Evolutionary conservation across 2,797 vertebrate species (phyloP).

Genomic region (Champsocephalus gunnari): DNA sequence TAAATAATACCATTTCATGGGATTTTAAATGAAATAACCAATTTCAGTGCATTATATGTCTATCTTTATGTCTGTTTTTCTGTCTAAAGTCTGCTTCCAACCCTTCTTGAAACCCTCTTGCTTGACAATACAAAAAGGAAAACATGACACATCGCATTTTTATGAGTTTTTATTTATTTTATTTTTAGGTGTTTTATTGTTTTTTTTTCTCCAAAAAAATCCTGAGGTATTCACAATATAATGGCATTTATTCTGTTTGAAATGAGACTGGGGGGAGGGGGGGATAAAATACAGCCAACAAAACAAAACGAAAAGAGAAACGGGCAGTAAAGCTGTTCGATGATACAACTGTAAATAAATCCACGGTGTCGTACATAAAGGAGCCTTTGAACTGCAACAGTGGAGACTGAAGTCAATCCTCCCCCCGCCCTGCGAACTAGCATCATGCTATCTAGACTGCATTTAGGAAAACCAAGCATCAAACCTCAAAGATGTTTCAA

Average conservation of each 20-base stretch:
- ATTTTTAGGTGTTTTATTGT: conserved; percentile 84
- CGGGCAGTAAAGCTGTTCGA: conserved; percentile 71
- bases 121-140: background rate
- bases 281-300: conserved; percentile 63
- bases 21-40: too few species aligned
- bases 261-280: conserved; percentile 68
- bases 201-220: conserved; percentile 85
- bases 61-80: background rate
- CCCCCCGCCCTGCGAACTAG: conserved; percentile 43
- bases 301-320: conserved; percentile 40
- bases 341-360: conserved; percentile 63
- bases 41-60: background rate
- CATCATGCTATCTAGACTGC: conserved; percentile 64
- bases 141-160: conserved; percentile 43
- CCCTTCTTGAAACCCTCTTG: background rate
- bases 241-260: conserved; percentile 87
- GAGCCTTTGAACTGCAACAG: conserved; percentile 57
- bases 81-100: background rate
- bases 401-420: conserved; percentile 25
- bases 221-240: conserved; percentile 92
- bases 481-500: conserved; percentile 39
- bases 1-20: too few species aligned
- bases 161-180: conserved; percentile 80
- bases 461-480: conserved; percentile 44
- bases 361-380: conserved; percentile 54